These are phyloP conservation scores for Cladorhizidae sp. DNA, from an alignment of 37 sponge, comb jelly and placozoan genomes.

Conservation along the genomic window DNA sequence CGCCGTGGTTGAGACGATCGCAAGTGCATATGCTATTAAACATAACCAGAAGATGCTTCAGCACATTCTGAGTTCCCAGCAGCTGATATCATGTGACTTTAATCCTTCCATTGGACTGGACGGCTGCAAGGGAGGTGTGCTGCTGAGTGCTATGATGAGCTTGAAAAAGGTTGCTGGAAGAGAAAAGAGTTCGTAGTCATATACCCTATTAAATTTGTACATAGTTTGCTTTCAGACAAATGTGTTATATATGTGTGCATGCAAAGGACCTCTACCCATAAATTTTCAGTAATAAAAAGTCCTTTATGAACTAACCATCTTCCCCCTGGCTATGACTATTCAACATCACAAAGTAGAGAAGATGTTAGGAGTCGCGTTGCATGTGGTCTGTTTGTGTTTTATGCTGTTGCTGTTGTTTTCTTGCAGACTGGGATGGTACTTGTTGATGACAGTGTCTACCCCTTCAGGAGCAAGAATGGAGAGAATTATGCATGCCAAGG, in stretches of 20 bases:
- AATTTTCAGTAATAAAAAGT: too few relatives aligned
- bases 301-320: too few relatives aligned
- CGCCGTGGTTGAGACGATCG: conserved; percentile 81
- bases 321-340: too few relatives aligned
- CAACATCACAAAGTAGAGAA: too few relatives aligned
- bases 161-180: not conserved
- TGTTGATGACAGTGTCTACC: conserved; percentile 56
- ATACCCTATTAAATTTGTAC: not conserved
- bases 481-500: not conserved
- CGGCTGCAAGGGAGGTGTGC: conserved; percentile 71
- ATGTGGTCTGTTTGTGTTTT: too few relatives aligned
- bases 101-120: conserved; percentile 1
- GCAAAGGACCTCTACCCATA: too few relatives aligned
- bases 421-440: conserved; percentile 2
- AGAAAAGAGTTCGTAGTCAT: not conserved
- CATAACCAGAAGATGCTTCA: not conserved
- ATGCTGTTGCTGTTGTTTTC: not conserved
- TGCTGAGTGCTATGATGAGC: conserved; percentile 40
- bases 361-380: too few relatives aligned
- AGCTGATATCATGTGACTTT: conserved; percentile 80
- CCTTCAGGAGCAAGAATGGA: conserved; percentile 67
- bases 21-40: conserved; percentile 63
- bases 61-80: conserved; percentile 68
- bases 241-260: too few relatives aligned
- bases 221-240: too few relatives aligned